Base-by-base conservation (phyloP, 2,113 vertebrate genomes). In the Oryzias melastigma region DNA sequence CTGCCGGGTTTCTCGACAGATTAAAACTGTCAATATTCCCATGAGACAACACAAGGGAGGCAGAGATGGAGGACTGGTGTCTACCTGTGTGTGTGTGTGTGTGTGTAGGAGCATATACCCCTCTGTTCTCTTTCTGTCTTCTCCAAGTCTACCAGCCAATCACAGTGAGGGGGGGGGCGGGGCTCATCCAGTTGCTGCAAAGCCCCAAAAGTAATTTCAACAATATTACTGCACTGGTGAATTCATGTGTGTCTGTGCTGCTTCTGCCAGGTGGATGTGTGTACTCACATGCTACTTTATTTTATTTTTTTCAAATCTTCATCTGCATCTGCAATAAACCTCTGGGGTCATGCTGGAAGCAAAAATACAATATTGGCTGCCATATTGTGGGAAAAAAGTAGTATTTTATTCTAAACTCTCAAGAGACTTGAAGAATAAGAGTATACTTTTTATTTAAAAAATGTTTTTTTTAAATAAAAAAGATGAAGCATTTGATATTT, bases 131-230 rank as follows among this genome's bases (percentile, higher is more conserved):
- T 48, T 49, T 77, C 75, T 77, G 66, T 41, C 58, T 49, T 71
- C 68, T 65, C 47, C 68, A 14, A 68, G 55, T 50, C 16, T 18
- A 52, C 20, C 40, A 62, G 18, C 22, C 42, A 20, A 81, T 77
- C 57, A 13, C 35, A 35, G 35, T 12, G 10, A 35, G 35, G 6
- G n/a, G 45, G 44, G n/a, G n/a, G n/a, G n/a, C n/a, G n/a, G n/a
- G n/a, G 58, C 69, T 25, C 60, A 24, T 35, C 41, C 65, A 52
- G 51, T 85, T 50, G 22, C 72, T 77, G 55, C 67, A 64, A 82
- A 86, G 62, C 73, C 71, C 73, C 71, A 71, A 71, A 83, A 77
- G 73, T 77, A 82, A 83, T 83, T 79, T 84, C 68, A 71, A 67
- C 73, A 70, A 73, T 68, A 80, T 76, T 65, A 50, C 65, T 52